Percentiles rank a stretch among this genome's conserved stretches.
These are phyloP conservation scores for Leptoteleia sp. DNA, from an alignment of 1,140 invertebrate species.

Conservation along the genomic window DNA sequence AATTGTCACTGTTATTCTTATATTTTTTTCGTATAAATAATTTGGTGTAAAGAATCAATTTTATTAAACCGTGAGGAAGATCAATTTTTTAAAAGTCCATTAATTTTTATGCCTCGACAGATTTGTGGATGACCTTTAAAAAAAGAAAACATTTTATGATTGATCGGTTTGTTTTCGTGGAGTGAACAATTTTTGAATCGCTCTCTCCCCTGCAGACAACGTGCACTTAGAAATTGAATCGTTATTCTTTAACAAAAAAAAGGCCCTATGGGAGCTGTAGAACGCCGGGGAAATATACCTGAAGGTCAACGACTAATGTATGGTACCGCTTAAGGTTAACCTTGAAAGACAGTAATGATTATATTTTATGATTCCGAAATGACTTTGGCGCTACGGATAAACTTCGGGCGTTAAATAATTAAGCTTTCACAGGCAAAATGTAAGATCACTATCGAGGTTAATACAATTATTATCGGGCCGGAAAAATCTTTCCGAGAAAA, in stretches of 20 bases:
- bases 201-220: neutral
- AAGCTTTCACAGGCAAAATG: conserved; percentile 1
- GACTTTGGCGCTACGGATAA: conserved; percentile 9
- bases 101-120: no score
- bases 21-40: no score
- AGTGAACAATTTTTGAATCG: neutral
- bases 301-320: conserved; percentile 34
- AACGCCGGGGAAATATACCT: conserved; percentile 21
- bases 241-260: conserved; percentile 10
- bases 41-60: no score
- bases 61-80: no score
- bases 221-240: conserved; percentile 16
- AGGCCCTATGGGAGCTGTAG: conserved; percentile 13
- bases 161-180: conserved; percentile 3
- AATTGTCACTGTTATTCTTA: no score
- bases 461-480: neutral
- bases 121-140: no score
- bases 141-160: conserved; percentile 1
- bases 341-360: conserved; percentile 38
- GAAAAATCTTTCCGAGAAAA: conserved; percentile 16
- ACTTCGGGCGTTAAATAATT: conserved; percentile 5
- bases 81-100: no score
- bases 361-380: conserved; percentile 32
- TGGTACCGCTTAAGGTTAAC: conserved; percentile 27
- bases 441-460: neutral